phyloP scores from a whole-genome alignment of 2,797 vertebrate genomes.

The Stomatorhinus walkeri region DNA sequence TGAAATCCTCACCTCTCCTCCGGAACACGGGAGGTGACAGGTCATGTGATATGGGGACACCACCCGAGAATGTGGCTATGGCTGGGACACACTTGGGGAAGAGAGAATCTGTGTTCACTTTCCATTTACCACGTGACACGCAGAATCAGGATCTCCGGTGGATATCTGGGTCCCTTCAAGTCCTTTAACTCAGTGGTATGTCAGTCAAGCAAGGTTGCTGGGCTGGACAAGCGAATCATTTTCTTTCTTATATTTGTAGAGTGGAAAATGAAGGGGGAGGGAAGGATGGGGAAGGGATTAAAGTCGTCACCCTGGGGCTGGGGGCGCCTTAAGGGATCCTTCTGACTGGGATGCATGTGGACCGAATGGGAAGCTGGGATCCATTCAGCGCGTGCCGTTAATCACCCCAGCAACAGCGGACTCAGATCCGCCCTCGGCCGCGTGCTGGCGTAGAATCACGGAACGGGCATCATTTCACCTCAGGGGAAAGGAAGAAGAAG shows the following conservation, averaged over 20 bases:
- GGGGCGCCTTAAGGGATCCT: constrained; percentile 25
- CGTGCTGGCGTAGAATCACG: neutral
- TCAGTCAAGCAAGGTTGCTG: constrained; percentile 51
- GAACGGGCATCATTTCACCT: neutral
- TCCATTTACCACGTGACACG: constrained; percentile 43
- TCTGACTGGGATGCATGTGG: constrained; percentile 41
- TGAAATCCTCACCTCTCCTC: neutral
- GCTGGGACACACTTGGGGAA: constrained; percentile 29
- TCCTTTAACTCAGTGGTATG: constrained; percentile 48
- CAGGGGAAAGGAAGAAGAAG: neutral
- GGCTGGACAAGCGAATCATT: constrained; percentile 18
- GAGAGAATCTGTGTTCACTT: constrained; percentile 25
- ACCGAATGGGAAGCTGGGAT: constrained; percentile 42
- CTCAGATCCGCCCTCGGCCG: constrained; percentile 24
- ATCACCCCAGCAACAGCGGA: constrained; percentile 49
- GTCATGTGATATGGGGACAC: constrained; percentile 36
- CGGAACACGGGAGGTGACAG: neutral
- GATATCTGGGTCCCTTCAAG: constrained; percentile 30
- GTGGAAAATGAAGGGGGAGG: constrained; percentile 24
- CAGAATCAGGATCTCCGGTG: constrained; percentile 40
- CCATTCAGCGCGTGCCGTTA: constrained; percentile 55
- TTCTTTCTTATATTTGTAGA: constrained; percentile 16
- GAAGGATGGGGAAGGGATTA: constrained; percentile 39
- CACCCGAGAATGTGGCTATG: constrained; percentile 5
- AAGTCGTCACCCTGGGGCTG: constrained; percentile 30